These are phyloP conservation scores for Fragum fragum DNA, from an alignment of 2,888 invertebrate genomes.

Conservation along the genomic window DNA sequence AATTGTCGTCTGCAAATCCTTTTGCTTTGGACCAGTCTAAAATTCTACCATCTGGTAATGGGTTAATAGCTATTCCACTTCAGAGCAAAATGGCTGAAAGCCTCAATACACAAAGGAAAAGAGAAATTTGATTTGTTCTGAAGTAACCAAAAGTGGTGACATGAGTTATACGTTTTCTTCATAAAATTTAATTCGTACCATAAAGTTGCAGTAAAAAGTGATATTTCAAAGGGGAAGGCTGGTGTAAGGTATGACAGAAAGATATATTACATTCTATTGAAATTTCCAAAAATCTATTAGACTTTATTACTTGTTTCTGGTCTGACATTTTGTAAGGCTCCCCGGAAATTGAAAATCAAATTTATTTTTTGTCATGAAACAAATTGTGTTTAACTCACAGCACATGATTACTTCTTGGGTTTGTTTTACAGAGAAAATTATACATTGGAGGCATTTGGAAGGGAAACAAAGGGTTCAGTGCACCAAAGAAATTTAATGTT, in stretches of 20 bases:
- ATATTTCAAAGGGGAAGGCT: slow-evolving; percentile 24
- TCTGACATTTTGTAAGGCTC: slow-evolving; percentile 18
- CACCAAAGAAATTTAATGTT: too few relatives aligned
- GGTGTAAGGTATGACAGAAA: slow-evolving; percentile 17
- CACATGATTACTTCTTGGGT: slow-evolving; percentile 17
- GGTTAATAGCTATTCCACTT: not conserved
- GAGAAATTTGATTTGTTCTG: slow-evolving; percentile 9
- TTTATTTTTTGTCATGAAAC: slow-evolving; percentile 20
- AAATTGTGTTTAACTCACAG: slow-evolving; percentile 1
- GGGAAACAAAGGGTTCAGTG: too few relatives aligned
- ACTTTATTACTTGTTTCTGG: slow-evolving; percentile 23
- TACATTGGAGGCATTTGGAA: slow-evolving; percentile 6
- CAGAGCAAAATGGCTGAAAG: not conserved
- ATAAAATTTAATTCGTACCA: slow-evolving; percentile 26
- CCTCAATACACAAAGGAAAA: slow-evolving; percentile 7
- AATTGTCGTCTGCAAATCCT: too few relatives aligned
- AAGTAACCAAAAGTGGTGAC: slow-evolving; percentile 18
- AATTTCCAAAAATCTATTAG: slow-evolving; percentile 17
- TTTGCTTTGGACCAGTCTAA: too few relatives aligned
- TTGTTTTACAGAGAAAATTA: slow-evolving; percentile 14
- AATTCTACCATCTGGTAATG: too few relatives aligned
- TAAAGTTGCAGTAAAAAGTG: slow-evolving; percentile 19
- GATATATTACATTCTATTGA: slow-evolving; percentile 25
- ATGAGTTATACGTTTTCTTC: slow-evolving; percentile 19
- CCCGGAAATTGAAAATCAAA: slow-evolving; percentile 22